These are phyloP conservation scores for Troilus luridus DNA, from an alignment of 2,888 invertebrate species.

Conservation along the genomic window DNA sequence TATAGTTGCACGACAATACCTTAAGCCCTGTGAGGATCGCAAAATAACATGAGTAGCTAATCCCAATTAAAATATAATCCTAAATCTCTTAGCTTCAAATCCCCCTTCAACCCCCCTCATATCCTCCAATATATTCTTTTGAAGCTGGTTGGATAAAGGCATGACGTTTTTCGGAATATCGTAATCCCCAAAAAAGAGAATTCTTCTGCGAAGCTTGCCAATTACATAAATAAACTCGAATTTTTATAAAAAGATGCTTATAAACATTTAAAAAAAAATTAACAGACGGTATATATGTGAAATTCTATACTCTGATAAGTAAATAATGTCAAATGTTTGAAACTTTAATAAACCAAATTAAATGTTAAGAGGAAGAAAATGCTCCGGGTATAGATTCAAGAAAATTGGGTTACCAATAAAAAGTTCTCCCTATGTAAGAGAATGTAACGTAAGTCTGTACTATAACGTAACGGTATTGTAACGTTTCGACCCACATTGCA, in stretches of 20 bases:
- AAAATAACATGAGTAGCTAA: conserved; percentile 20
- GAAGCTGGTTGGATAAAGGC: neutral
- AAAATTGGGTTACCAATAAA: too few species aligned
- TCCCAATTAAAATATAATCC: conserved; percentile 20
- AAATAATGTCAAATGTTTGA: too few species aligned
- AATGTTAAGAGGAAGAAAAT: too few species aligned
- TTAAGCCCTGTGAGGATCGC: neutral
- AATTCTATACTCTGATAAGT: neutral
- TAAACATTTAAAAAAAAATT: too few species aligned
- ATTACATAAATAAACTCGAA: neutral
- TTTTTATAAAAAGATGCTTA: neutral
- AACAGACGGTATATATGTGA: neutral
- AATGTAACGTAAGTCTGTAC: too few species aligned
- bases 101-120: neutral
- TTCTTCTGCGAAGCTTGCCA: neutral
- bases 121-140: neutral
- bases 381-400: too few species aligned
- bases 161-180: neutral
- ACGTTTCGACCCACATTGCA: too few species aligned
- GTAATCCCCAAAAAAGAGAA: neutral
- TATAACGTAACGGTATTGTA: too few species aligned
- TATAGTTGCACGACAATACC: neutral
- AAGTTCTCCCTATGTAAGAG: too few species aligned
- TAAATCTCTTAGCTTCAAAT: conserved; percentile 13
- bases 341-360: too few species aligned